Evolutionary conservation across 2,888 invertebrate species (phyloP).

Genomic region (Gortyna flavago): DNA sequence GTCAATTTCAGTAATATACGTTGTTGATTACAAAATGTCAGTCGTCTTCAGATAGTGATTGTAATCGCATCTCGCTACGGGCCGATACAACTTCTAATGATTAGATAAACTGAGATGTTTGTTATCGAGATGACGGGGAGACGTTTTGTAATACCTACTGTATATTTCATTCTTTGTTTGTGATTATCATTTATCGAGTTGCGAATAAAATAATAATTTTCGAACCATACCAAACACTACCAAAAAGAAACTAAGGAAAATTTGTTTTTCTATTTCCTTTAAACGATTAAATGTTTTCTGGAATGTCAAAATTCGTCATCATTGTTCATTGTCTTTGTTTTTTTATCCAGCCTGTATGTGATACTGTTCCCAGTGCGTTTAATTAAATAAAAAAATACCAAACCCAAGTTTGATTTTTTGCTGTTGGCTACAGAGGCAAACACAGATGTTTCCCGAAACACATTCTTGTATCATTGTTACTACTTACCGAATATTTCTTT

Average conservation of each 20-base stretch:
- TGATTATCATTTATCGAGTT: background rate
- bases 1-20: conserved; percentile 20
- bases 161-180: conserved; percentile 25
- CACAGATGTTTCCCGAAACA: conserved; percentile 56
- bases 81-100: conserved; percentile 32
- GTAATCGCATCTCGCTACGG: conserved; percentile 57
- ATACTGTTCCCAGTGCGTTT: background rate
- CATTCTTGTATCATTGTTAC: conserved; percentile 34
- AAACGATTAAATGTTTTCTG: background rate
- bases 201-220: too few relatives aligned
- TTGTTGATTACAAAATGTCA: conserved; percentile 54
- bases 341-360: background rate
- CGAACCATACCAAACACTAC: background rate
- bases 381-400: background rate
- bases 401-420: background rate
- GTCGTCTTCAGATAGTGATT: conserved; percentile 30
- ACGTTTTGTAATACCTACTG: conserved; percentile 42
- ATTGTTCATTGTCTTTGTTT: background rate
- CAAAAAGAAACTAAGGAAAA: background rate
- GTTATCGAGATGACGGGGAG: conserved; percentile 21
- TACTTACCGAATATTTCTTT: conserved; percentile 39
- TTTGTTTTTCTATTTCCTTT: background rate
- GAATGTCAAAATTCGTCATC: background rate
- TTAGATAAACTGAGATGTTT: conserved; percentile 60
- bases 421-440: conserved; percentile 41